Percentiles rank a stretch among this genome's conserved stretches.
Evolutionary conservation across 2,888 invertebrate species (phyloP).

Genomic region (Torymus texanus): DNA sequence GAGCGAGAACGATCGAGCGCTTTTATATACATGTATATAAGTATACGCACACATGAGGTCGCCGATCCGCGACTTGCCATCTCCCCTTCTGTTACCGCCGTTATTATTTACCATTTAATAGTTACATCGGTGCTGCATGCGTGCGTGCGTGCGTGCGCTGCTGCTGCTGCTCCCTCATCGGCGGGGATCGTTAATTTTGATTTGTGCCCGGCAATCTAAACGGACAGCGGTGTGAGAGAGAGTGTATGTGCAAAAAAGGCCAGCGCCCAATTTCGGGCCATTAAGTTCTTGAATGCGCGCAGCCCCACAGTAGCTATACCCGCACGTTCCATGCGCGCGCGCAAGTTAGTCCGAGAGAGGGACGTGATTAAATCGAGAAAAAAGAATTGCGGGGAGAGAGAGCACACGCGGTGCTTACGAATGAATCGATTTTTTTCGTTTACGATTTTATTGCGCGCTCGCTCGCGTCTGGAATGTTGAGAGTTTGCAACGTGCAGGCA

Average conservation of each 20-base stretch:
- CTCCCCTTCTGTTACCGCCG: neutral
- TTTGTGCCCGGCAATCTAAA: constrained; percentile 12
- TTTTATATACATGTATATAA: too few relatives aligned
- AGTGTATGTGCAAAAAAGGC: neutral
- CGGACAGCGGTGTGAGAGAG: too few relatives aligned
- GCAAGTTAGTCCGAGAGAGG: neutral
- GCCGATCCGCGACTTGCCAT: constrained; percentile 1
- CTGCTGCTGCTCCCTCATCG: neutral
- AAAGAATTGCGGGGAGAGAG: neutral
- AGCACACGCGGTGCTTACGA: constrained; percentile 6
- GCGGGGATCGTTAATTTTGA: constrained; percentile 35
- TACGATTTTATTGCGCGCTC: constrained; percentile 4
- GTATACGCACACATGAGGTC: too few relatives aligned
- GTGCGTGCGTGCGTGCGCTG: too few relatives aligned
- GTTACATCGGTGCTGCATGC: constrained; percentile 1
- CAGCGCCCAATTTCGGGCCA: constrained; percentile 27
- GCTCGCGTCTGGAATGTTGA: neutral
- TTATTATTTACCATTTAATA: constrained; percentile 31
- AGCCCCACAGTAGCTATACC: neutral
- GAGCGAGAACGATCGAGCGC: too few relatives aligned
- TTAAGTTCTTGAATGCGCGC: neutral
- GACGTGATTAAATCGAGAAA: neutral
- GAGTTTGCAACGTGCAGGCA: too few relatives aligned
- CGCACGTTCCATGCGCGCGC: too few relatives aligned
- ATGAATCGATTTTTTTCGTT: constrained; percentile 9